Percentiles rank a stretch among this genome's conserved stretches.
Conservation (phyloP, 2,113 vertebrate genomes). For the Pluvialis apricaria region DNA sequence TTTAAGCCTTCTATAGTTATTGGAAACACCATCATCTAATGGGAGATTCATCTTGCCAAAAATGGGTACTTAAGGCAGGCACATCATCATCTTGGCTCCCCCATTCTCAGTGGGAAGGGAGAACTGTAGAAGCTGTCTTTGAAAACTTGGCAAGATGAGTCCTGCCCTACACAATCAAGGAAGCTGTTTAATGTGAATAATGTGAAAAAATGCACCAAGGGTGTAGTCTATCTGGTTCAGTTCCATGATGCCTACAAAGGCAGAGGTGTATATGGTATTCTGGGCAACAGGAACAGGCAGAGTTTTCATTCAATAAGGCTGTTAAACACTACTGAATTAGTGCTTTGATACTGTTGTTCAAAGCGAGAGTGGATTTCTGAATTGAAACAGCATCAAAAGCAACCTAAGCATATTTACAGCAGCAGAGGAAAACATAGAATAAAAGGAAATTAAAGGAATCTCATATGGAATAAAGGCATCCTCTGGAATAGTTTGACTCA, state of each 20-base stretch:
- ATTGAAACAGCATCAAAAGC: background rate
- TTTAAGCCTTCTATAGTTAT: background rate
- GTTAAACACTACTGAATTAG: background rate
- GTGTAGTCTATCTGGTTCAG: background rate
- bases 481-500: background rate
- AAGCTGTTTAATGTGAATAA: background rate
- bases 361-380: background rate
- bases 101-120: background rate
- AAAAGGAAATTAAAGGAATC: background rate
- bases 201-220: background rate
- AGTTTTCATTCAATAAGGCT: background rate
- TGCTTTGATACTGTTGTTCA: background rate
- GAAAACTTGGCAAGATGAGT: background rate
- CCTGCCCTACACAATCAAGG: background rate
- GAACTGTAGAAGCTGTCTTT: background rate
- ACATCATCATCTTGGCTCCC: background rate
- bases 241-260: background rate
- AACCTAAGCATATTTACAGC: background rate
- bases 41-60: background rate
- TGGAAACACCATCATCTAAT: background rate
- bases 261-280: background rate
- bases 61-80: background rate
- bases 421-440: background rate
- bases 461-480: background rate
- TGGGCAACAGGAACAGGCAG: background rate